Evolutionary conservation across 2,113 vertebrate species (phyloP), one percentile per base, ranked within the genome.

Genomic region (Cyphomyrus discorhynchus): DNA sequence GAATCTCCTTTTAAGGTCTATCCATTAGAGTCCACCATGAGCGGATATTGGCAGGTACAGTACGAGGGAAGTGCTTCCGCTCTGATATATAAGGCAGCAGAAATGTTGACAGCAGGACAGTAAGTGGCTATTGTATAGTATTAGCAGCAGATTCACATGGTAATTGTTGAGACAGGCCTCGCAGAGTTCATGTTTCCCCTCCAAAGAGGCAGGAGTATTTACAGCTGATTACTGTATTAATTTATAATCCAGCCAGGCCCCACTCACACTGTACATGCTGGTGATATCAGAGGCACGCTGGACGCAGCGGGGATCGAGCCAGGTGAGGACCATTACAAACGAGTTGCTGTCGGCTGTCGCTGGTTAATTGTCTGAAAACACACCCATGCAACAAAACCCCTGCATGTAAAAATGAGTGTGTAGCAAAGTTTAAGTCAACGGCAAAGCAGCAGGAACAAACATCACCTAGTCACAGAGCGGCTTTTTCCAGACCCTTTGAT

Each of bases 211-310:
- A 24, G 17, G 24, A 42, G 92, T 93, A 93, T 95, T 96, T 96
- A 95, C 94, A 92, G 93, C 93, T 91, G 92, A 92, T 93, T 90
- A 92, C 92, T 90, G 93, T 93, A 93, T 95, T 95, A 94, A 96
- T 96, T 96, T 95, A 96, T 93, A 94, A 89, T 83, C 93, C 92
- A 93, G 94, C 95, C 94, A 95, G 95, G 94, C 95, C 45, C 91
- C 92, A 91, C 89, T 92, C 90, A 92, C 74, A 89, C 93, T 91
- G 89, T 19, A 62, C 9, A 39, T 92, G 92, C 91, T 91, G 92
- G 27, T 45, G 58, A 70, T 74, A 10, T 74, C 45, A 70, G 27
- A 52, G 42, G 42, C 84, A 11, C 7, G 2, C 15, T 10, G 46
- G 83, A 85, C 5, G 27, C 39, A 80, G 9, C 24, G 5, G 5